phyloP scores from a whole-genome alignment of 2,888 invertebrate genomes.

The Eustalomyia histrio region DNA sequence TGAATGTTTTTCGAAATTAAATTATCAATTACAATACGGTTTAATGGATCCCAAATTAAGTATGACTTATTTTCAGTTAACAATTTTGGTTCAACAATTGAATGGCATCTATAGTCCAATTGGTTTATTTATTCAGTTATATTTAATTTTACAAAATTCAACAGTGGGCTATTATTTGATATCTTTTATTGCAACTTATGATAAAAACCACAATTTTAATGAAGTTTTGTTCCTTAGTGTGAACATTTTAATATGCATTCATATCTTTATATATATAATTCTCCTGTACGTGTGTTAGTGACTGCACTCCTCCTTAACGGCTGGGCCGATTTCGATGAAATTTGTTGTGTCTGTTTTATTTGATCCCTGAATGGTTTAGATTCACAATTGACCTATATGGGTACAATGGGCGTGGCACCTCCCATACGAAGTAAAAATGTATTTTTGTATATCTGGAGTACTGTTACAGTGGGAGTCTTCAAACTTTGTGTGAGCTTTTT shows the following conservation, averaged over 20 bases:
- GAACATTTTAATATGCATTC: background rate
- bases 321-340: no score
- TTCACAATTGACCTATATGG: no score
- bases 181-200: background rate
- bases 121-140: background rate
- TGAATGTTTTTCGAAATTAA: slow-evolving; percentile 12
- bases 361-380: no score
- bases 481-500: no score
- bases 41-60: background rate
- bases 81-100: background rate
- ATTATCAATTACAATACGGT: slow-evolving; percentile 2
- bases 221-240: background rate
- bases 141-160: background rate
- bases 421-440: no score
- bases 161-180: background rate
- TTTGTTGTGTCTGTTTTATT: no score
- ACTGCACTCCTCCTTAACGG: no score
- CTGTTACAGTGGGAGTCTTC: no score
- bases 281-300: no score
- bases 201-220: background rate
- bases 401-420: no score
- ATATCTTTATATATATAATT: no score
- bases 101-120: slow-evolving; percentile 10
- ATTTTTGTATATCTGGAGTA: no score
- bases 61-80: background rate